Evolutionary conservation across 2,888 invertebrate species (phyloP).

Genomic region (Hanleya hanleyi): DNA sequence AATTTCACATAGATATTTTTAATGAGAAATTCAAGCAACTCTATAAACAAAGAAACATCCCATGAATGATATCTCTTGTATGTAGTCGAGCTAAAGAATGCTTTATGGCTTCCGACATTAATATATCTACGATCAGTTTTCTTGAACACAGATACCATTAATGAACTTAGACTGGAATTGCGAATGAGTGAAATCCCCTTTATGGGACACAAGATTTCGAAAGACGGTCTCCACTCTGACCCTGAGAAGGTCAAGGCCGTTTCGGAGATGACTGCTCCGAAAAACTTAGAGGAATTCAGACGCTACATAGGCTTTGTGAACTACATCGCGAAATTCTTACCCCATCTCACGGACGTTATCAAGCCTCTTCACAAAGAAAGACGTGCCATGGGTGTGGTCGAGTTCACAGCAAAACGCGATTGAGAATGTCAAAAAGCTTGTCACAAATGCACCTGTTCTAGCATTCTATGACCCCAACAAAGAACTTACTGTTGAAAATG

Average conservation of each 20-base stretch:
- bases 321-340: constrained; percentile 14
- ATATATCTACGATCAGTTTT: too few species aligned
- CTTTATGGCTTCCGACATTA: too few species aligned
- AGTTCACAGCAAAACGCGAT: background rate
- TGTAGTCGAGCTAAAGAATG: too few species aligned
- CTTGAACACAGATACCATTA: too few species aligned
- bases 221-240: background rate
- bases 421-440: background rate
- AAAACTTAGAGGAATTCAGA: background rate
- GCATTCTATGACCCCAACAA: background rate
- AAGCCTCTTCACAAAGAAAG: constrained; percentile 1
- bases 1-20: too few species aligned
- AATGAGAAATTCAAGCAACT: too few species aligned
- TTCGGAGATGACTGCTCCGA: background rate
- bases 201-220: background rate
- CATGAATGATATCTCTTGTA: too few species aligned
- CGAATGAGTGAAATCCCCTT: background rate
- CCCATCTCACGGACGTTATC: constrained; percentile 4
- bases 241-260: constrained; percentile 14
- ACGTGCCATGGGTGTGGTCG: background rate
- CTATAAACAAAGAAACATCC: too few species aligned
- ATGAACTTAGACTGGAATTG: too few species aligned
- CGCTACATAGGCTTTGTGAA: constrained; percentile 13
- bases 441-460: background rate
- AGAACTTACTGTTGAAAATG: constrained; percentile 2